phyloP scores from a whole-genome alignment of 2,888 invertebrate species.

The Oegoconia quadripuncta region DNA sequence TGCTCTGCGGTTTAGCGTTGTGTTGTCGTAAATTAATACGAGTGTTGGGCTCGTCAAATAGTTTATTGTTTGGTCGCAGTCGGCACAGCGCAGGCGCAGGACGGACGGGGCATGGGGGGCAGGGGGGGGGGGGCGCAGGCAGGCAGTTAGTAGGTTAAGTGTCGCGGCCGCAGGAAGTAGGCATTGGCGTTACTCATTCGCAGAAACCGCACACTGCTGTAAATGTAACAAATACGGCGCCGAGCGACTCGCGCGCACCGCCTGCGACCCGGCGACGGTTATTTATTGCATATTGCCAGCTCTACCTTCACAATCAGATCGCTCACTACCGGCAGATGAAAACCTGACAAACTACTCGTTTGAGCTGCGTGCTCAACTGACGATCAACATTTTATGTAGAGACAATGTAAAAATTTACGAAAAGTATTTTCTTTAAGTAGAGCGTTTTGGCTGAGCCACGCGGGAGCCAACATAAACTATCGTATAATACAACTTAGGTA shows the following conservation, averaged over 20 bases:
- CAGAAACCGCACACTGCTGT: constrained; percentile 35
- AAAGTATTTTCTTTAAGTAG: too few relatives aligned
- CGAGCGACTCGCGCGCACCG: constrained; percentile 3
- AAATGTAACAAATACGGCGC: constrained; percentile 15
- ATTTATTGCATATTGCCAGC: too few relatives aligned
- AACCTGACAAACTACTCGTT: too few relatives aligned
- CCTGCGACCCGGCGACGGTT: too few relatives aligned
- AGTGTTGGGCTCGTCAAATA: constrained; percentile 33
- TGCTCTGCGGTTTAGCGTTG: constrained; percentile 46
- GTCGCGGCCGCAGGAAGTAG: constrained; percentile 33
- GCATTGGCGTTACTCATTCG: constrained; percentile 36
- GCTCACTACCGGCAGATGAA: too few relatives aligned
- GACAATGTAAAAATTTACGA: too few relatives aligned
- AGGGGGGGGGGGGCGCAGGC: neutral
- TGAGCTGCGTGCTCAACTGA: too few relatives aligned
- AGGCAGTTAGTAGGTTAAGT: constrained; percentile 20
- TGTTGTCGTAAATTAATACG: constrained; percentile 50
- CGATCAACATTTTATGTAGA: too few relatives aligned
- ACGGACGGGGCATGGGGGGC: constrained; percentile 14
- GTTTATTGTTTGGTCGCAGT: constrained; percentile 15
- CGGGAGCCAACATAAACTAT: too few relatives aligned
- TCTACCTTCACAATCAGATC: too few relatives aligned
- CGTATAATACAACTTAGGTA: too few relatives aligned
- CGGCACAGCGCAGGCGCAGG: constrained; percentile 23
- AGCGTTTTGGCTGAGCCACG: too few relatives aligned